These are phyloP conservation scores for Hermetia illucens DNA, from an alignment of 1,140 invertebrate species.

Conservation along the genomic window DNA sequence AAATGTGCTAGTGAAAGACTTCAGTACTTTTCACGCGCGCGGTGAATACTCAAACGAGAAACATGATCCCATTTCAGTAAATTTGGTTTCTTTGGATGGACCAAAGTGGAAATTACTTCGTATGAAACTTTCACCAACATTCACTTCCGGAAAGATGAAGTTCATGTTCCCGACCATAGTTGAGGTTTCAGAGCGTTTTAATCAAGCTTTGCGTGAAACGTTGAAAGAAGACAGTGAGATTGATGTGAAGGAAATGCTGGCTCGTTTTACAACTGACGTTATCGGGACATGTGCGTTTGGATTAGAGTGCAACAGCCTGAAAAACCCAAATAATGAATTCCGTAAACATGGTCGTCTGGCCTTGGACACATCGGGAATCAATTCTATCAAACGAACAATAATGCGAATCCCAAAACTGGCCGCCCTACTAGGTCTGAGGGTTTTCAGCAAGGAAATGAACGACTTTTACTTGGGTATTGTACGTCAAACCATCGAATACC, in stretches of 20 bases:
- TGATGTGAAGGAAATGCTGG: conserved; percentile 32
- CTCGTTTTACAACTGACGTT: conserved; percentile 39
- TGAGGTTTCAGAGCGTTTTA: no score
- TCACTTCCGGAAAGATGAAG: conserved; percentile 36
- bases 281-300: conserved; percentile 44
- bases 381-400: no score
- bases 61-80: conserved; percentile 34
- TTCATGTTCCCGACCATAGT: conserved; percentile 26
- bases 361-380: no score
- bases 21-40: conserved; percentile 1
- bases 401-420: background rate
- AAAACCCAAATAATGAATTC: conserved; percentile 32
- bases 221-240: no score
- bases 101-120: conserved; percentile 36
- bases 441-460: conserved; percentile 10
- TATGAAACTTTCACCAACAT: conserved; percentile 35
- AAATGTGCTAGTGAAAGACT: conserved; percentile 20
- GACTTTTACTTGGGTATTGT: conserved; percentile 35
- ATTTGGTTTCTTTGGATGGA: conserved; percentile 34
- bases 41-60: conserved; percentile 27
- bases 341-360: conserved; percentile 24
- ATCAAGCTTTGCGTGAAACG: conserved; percentile 3
- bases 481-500: conserved; percentile 30
- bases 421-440: background rate
- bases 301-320: conserved; percentile 38